These are phyloP conservation scores for Hippocampus barbouri DNA, from an alignment of 2,113 vertebrate genomes.

Conservation along the genomic window DNA sequence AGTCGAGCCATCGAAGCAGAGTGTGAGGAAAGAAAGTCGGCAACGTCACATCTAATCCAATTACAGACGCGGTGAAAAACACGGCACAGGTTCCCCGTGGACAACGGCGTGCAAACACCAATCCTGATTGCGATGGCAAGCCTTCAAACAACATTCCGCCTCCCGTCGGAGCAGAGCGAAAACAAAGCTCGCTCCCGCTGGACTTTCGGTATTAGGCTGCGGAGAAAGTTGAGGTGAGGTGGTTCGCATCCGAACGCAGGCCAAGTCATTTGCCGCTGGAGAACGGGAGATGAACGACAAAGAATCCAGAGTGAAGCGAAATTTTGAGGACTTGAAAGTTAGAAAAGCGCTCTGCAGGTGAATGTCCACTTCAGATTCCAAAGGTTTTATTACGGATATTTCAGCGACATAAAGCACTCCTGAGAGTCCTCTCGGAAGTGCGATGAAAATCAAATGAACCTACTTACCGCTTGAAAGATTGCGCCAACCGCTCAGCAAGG, in stretches of 20 bases:
- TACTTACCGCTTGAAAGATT: too few species aligned
- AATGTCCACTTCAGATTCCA: too few species aligned
- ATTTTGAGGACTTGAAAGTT: too few species aligned
- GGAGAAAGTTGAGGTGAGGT: slow-evolving; percentile 41
- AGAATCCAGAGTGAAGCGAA: background rate
- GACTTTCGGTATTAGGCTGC: slow-evolving; percentile 44
- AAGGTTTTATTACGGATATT: too few species aligned
- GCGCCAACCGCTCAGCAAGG: too few species aligned
- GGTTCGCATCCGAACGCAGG: slow-evolving; percentile 47
- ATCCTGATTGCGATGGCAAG: slow-evolving; percentile 70
- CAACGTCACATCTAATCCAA: slow-evolving; percentile 71
- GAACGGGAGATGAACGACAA: background rate
- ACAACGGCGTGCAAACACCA: slow-evolving; percentile 64
- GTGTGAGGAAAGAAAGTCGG: slow-evolving; percentile 38
- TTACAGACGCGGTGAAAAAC: slow-evolving; percentile 71
- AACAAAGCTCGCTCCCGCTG: slow-evolving; percentile 60
- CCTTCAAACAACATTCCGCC: slow-evolving; percentile 65
- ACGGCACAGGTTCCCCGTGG: slow-evolving; percentile 61
- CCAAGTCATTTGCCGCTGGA: slow-evolving; percentile 5
- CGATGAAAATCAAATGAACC: too few species aligned
- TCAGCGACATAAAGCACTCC: too few species aligned
- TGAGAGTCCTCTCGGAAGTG: too few species aligned
- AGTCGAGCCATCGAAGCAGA: slow-evolving; percentile 41
- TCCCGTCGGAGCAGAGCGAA: slow-evolving; percentile 63
- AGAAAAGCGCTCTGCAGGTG: too few species aligned